Base-by-base conservation (phyloP, 2,797 vertebrate species). In the Dendrocincla fuliginosa region DNA sequence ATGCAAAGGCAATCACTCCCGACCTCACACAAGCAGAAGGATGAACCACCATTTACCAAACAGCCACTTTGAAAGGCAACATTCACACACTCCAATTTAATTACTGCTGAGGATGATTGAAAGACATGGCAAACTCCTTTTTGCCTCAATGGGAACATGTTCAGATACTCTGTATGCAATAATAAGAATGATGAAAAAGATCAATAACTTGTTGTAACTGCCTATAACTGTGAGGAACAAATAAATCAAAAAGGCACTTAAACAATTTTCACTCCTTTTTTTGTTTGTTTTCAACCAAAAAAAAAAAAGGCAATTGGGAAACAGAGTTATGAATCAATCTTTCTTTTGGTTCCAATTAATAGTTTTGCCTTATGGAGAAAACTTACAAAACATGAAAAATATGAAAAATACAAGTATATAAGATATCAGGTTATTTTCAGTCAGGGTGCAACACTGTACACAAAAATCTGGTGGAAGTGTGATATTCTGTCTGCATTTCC, bases 191-290 rank as follows among this genome's bases (percentile, higher is more conserved):
- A 87, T 92, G 82, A 76, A 95, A 95, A 89, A 1, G 2, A 39
- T 70, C 57, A 73, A 24, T 59, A 87, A 37, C 88, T 89, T 96
- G 83, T 95, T 93, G 74, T 87, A 94, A 64, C 86, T 84, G 52
- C 37, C 9, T 82, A 55, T 57, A 89, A 89, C 37, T 64, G 13
- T 75, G 67, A 79, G 90, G 87, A 87, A 82, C 41, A 71, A 88
- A 96, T 94, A 97, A 96, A 95, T 96, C 83, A 97, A 97, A 94
- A 41, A 87, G 6, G 13, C 52, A 92, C 79, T 96, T 90, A 83
- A 73, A 94, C 60, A 52, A 63, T 69, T 33, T 22, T 5, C 0
- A 3, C 1, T 18, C 3, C 20, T 53, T 67, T 64, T 70, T 32
- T 67, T 44, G 56, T 39, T 23, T 46, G 69, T 65, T 44, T n/a